Evolutionary conservation across 2,797 vertebrate genomes (phyloP).

Genomic region (Zenarchopterus dispar): DNA sequence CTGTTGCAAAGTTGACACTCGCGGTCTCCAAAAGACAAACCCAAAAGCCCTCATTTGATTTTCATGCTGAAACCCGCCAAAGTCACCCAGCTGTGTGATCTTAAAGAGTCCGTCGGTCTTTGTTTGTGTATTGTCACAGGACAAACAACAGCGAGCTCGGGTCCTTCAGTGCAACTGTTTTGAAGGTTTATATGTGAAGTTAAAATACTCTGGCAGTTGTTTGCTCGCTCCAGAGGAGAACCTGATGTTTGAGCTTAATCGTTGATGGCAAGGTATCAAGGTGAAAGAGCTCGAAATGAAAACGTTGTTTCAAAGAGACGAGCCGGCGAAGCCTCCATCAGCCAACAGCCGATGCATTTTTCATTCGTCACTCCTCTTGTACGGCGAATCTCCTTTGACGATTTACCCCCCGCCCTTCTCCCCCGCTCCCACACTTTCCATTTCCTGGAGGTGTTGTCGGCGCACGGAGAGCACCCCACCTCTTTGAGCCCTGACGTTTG

Average conservation of each 20-base stretch:
- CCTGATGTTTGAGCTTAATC: conserved; percentile 20
- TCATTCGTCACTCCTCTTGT: conserved; percentile 20
- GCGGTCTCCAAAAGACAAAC: no score
- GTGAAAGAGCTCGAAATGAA: conserved; percentile 34
- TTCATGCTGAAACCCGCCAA: no score
- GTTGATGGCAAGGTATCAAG: conserved; percentile 20
- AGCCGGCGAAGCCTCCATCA: conserved; percentile 3
- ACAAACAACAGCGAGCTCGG: no score
- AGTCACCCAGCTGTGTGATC: no score
- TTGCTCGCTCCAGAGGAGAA: conserved; percentile 1
- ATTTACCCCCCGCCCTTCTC: conserved; percentile 36
- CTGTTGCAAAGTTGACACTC: no score
- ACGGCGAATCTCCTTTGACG: conserved; percentile 38
- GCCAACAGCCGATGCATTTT: conserved; percentile 21
- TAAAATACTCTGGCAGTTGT: not conserved
- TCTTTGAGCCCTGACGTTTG: conserved; percentile 60
- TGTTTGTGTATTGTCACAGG: no score
- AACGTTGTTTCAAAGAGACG: conserved; percentile 14
- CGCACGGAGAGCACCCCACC: conserved; percentile 10
- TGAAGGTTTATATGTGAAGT: conserved; percentile 4
- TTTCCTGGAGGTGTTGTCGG: conserved; percentile 53
- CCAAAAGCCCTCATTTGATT: no score
- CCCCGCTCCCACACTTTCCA: conserved; percentile 16
- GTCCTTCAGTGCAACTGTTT: not conserved
- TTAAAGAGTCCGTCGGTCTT: no score